Base-by-base conservation (phyloP, 2,888 invertebrate genomes). In the Eilema depressum region DNA sequence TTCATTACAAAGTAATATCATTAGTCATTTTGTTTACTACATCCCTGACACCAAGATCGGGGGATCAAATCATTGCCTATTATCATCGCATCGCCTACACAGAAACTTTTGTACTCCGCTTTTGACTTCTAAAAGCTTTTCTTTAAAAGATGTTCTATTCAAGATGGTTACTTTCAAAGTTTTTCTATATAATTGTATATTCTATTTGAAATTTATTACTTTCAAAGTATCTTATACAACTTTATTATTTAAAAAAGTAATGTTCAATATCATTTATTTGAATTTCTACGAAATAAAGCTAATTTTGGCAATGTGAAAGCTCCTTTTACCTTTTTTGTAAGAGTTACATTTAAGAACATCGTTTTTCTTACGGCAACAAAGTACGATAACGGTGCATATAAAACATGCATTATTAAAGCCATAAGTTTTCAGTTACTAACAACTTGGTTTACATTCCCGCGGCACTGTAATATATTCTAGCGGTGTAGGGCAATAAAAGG, bases 401-500 rank as follows among this genome's bases (percentile, higher is more conserved):
- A 82, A 81, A 73, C 79, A 78, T 77, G 78, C 72, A 80, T 83
- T 83, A 85, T 85, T 78, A 83, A 83, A 85, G 76, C 77, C 80
- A 80, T 85, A 85, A 82, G 85, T 85, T 83, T 80, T 77, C 74
- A 76, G 82, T 80, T 76, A 80, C 80, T 81, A 80, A 83, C 82
- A 80, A 82, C 77, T 77, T 74, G 76, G 74, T 77, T 82, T 83
- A 83, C 82, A 78, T 83, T 74, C 75, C 64, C 68, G 76, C 74
- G 76, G 80, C 73, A 66, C 73, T 68, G 81, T 75, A 82, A 82
- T 80, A 79, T 82, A 82, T 84, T 78, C 75, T 63, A 68, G 71
- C 73, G 66, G 41, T 53, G 70, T 78, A 63, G 71, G 73, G 83
- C 80, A 2, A 75, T 68, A 61, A 74, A 72, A 68, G 0, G 0